Evolutionary conservation across 1,140 invertebrate species (phyloP).

Genomic region (Macrobrachium rosenbergii): DNA sequence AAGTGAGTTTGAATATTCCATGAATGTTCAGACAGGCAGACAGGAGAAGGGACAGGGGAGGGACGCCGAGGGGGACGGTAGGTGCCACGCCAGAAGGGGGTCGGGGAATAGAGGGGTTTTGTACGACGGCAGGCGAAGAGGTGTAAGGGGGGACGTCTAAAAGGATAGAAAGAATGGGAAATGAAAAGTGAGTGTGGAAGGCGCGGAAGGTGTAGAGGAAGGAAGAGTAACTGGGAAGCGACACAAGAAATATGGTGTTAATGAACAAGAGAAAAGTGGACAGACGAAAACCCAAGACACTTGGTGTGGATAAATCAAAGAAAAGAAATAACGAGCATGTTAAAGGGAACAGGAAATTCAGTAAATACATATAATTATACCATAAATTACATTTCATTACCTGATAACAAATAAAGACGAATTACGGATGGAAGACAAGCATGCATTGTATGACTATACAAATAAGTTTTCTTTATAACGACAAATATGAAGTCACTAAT

Average conservation of each 20-base stretch:
- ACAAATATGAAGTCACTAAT: background rate
- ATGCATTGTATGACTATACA: too few species aligned
- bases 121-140: background rate
- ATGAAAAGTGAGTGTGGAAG: background rate
- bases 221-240: background rate
- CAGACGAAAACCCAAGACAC: background rate
- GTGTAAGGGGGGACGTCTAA: background rate
- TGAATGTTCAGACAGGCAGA: slow-evolving; percentile 55
- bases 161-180: background rate
- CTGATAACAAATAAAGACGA: too few species aligned
- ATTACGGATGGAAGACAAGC: too few species aligned
- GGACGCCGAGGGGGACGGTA: background rate
- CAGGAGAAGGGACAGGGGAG: background rate
- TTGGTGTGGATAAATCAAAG: too few species aligned
- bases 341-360: too few species aligned
- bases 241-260: background rate
- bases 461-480: too few species aligned
- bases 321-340: too few species aligned
- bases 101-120: background rate
- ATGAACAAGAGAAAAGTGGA: background rate
- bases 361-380: too few species aligned
- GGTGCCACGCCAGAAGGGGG: background rate
- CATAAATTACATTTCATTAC: too few species aligned
- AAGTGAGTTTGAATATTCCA: slow-evolving; percentile 63
- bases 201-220: background rate